Percentiles rank a stretch among this genome's conserved stretches.
Conservation (phyloP, 1,140 invertebrate genomes). For the Anagrus nilaparvatae region DNA sequence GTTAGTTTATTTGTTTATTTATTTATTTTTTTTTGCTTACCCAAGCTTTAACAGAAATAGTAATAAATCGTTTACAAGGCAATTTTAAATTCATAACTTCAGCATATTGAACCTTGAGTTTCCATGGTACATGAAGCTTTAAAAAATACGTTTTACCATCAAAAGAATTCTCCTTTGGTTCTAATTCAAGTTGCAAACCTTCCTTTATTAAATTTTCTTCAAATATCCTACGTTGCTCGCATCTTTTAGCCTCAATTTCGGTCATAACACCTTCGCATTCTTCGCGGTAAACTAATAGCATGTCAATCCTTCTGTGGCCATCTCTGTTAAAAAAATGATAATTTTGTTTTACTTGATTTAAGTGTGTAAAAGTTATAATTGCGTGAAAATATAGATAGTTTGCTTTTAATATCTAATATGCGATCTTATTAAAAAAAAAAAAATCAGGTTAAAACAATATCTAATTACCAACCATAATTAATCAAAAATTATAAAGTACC, state of each 20-base stretch:
- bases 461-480: too few species aligned
- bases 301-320: constrained; percentile 75
- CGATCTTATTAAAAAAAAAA: too few species aligned
- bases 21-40: too few species aligned
- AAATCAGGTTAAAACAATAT: too few species aligned
- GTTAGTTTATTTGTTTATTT: too few species aligned
- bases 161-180: constrained; percentile 72
- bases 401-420: too few species aligned
- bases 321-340: constrained; percentile 53
- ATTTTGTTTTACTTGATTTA: neutral
- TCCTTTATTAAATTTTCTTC: constrained; percentile 65
- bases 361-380: too few species aligned
- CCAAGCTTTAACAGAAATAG: constrained; percentile 74
- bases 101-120: constrained; percentile 75
- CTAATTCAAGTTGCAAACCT: constrained; percentile 70
- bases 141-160: constrained; percentile 82
- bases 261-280: constrained; percentile 68
- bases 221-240: constrained; percentile 61
- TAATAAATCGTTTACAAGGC: constrained; percentile 76
- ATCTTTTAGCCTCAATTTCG: constrained; percentile 56
- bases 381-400: too few species aligned
- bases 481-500: too few species aligned
- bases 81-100: constrained; percentile 85
- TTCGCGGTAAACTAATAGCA: constrained; percentile 80
- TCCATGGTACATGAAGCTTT: constrained; percentile 88